Base-by-base conservation (phyloP, 2,113 vertebrate genomes). In the Fregata magnificens region DNA sequence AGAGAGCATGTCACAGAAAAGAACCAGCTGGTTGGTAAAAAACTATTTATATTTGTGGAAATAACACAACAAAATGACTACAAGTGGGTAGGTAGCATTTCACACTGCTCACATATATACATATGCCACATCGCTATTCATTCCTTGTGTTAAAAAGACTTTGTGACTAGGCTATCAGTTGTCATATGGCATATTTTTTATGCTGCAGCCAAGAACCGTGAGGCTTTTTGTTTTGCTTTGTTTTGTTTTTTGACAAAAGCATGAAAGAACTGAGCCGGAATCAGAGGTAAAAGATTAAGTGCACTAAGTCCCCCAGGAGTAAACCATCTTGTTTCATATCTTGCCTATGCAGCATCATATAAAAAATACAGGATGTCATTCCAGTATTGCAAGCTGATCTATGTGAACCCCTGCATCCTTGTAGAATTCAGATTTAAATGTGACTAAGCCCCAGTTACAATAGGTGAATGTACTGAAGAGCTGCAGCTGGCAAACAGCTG, bases 1-100 rank as follows among this genome's bases (percentile, higher is more conserved):
- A 97, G 81, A 80, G 87, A 85, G 21, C 14, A 56, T 79, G 70
- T 72, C 80, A 95, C 73, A 90, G 85, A 69, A 95, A 94, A 81
- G 88, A 91, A 25, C 79, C 77, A 96, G 92, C 66, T 97, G 71
- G 55, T 83, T 76, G 63, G 81, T 82, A 72, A 92, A 89, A 92
- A 81, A 21, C 81, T 84, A 93, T 96, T 95, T 97, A n/a, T 96
- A 73, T 96, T 94, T 95, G 90, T 95, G 38, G 67, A 95, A 92
- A 63, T 94, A 87, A 69, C 53, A 92, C 70, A 82, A 67, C 78
- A 81, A 86, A 92, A 76, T 86, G 32, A 76, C 79, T 80, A 28
- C 31, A 82, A 83, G 55, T 87, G 38, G 52, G 69, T 95, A 93
- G 88, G 65, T 50, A 90, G 67, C 76, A 76, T 83, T 95, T 93